These are phyloP conservation scores for Troglohyphantes excavatus DNA, from an alignment of 2,888 invertebrate species.

Conservation along the genomic window DNA sequence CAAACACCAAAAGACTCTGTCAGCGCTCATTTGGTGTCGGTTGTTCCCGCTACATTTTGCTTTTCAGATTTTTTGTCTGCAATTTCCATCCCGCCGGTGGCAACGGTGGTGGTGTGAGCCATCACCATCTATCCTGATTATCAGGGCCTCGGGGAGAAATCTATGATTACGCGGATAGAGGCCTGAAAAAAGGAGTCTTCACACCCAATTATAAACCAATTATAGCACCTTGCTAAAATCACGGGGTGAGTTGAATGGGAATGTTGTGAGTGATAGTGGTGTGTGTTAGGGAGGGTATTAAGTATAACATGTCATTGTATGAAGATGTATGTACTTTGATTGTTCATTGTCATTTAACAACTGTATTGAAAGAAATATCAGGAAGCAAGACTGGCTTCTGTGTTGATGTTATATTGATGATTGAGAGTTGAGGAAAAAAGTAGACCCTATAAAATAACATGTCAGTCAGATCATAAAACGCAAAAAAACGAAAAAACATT, in stretches of 20 bases:
- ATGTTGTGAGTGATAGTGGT: neutral
- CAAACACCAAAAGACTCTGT: conserved; percentile 52
- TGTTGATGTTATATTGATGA: too few relatives aligned
- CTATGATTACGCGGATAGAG: conserved; percentile 59
- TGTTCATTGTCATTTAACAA: too few relatives aligned
- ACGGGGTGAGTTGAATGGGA: neutral
- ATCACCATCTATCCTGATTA: conserved; percentile 75
- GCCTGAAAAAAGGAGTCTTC: conserved; percentile 62
- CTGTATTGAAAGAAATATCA: too few relatives aligned
- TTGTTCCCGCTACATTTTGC: neutral
- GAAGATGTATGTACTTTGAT: too few relatives aligned
- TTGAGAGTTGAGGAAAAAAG: too few relatives aligned
- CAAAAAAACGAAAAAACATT: too few relatives aligned
- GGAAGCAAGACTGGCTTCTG: too few relatives aligned
- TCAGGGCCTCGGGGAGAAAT: conserved; percentile 57
- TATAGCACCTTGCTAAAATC: conserved; percentile 9
- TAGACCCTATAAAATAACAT: too few relatives aligned
- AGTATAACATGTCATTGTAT: neutral
- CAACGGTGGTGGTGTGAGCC: conserved; percentile 23
- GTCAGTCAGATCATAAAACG: too few relatives aligned
- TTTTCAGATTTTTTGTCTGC: too few relatives aligned
- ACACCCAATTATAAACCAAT: conserved; percentile 78
- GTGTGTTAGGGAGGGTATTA: neutral
- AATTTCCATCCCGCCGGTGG: too few relatives aligned
- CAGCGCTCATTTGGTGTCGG: conserved; percentile 58